phyloP scores from a whole-genome alignment of 2,797 vertebrate species.

The Salmo trutta region DNA sequence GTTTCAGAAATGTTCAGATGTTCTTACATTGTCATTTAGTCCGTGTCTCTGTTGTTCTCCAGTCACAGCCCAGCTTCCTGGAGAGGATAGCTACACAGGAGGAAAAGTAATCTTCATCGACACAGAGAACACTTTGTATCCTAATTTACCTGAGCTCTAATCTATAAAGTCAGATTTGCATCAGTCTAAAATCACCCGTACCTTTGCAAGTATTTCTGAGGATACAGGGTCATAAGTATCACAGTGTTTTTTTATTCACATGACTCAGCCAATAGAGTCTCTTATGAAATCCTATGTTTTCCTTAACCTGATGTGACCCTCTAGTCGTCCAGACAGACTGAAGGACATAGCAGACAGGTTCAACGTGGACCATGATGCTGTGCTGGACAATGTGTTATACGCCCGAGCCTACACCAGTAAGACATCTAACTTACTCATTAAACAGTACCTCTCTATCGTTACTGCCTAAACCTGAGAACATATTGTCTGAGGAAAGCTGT shows the following conservation, averaged over 20 bases:
- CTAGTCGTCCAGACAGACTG: conserved; percentile 93
- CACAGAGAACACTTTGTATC: conserved; percentile 99
- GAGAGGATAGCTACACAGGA: conserved; percentile 87
- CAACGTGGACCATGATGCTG: conserved; percentile 91
- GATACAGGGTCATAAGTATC: not conserved
- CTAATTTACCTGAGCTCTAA: conserved; percentile 49
- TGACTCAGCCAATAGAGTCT: not conserved
- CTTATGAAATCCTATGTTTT: conserved; percentile 13
- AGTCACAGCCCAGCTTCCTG: conserved; percentile 96
- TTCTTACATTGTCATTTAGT: not conserved
- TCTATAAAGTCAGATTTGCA: not conserved
- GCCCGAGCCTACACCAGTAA: conserved; percentile 96
- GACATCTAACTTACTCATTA: conserved; percentile 32
- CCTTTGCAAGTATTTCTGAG: not conserved
- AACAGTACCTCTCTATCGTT: too few relatives aligned
- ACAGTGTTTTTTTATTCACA: not conserved
- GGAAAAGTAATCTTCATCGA: conserved; percentile 98
- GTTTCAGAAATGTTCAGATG: not conserved
- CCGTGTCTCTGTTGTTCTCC: conserved; percentile 14
- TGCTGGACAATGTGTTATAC: conserved; percentile 96
- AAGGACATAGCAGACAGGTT: conserved; percentile 94
- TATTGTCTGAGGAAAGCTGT: too few relatives aligned
- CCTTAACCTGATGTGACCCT: conserved; percentile 56
- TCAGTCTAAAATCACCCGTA: too few relatives aligned
- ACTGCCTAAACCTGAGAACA: too few relatives aligned